phyloP scores from a whole-genome alignment of 1,140 invertebrate genomes.

The Drosophila lacteicornis region DNA sequence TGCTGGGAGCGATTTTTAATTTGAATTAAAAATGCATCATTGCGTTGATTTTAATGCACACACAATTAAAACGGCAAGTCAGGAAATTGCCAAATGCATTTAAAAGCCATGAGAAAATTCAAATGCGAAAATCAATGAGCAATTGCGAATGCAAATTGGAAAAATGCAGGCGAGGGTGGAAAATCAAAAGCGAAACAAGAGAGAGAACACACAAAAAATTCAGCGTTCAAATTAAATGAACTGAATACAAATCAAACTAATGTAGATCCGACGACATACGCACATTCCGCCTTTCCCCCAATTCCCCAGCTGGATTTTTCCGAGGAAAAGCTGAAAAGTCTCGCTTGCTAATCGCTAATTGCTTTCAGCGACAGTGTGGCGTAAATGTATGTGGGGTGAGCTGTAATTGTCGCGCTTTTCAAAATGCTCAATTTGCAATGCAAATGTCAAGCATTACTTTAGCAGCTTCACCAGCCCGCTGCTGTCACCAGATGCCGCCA shows the following conservation, averaged over 20 bases:
- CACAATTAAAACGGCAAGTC: constrained; percentile 79
- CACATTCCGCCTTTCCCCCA: background rate
- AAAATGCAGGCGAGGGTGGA: constrained; percentile 17
- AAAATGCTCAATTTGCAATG: constrained; percentile 82
- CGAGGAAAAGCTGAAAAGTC: constrained; percentile 68
- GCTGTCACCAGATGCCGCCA: constrained; percentile 36
- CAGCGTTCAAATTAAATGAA: constrained; percentile 54
- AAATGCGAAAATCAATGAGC: constrained; percentile 76
- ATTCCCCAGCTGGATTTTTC: constrained; percentile 1
- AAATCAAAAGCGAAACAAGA: constrained; percentile 16
- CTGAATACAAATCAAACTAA: constrained; percentile 67
- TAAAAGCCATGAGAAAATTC: constrained; percentile 70
- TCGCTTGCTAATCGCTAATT: constrained; percentile 77
- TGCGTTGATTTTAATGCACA: constrained; percentile 76
- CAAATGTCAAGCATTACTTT: constrained; percentile 81
- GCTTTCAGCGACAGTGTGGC: constrained; percentile 67
- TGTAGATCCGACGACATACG: constrained; percentile 54
- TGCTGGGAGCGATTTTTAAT: constrained; percentile 66
- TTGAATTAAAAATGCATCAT: constrained; percentile 79
- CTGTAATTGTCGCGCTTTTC: constrained; percentile 78
- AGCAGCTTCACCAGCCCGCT: constrained; percentile 32
- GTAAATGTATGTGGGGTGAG: background rate
- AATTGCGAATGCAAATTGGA: constrained; percentile 73
- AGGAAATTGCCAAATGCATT: constrained; percentile 80
- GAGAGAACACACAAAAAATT: constrained; percentile 23